A percentile compares a stretch with the other conserved stretches of the same genome.
Evolutionary conservation across 2,888 invertebrate genomes (phyloP).

Genomic region (Homarus gammarus): DNA sequence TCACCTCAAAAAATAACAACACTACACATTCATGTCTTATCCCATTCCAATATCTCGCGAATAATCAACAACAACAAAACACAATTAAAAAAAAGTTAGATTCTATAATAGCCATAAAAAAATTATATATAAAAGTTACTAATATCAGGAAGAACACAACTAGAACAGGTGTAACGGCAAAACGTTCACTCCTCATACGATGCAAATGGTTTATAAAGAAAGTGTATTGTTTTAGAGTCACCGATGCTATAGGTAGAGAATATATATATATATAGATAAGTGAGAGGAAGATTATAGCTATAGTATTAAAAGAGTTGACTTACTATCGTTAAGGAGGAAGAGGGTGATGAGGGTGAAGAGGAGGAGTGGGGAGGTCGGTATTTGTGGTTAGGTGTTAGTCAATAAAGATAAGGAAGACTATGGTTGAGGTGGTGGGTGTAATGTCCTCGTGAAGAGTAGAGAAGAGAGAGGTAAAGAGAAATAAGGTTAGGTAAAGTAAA

Average conservation of each 20-base stretch:
- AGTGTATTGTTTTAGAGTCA: slow-evolving; percentile 37
- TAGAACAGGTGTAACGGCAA: not conserved
- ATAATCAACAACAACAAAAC: not conserved
- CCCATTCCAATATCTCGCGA: not conserved
- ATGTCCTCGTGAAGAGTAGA: not conserved
- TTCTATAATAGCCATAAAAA: not conserved
- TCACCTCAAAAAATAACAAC: too few species aligned
- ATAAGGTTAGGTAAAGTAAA: slow-evolving; percentile 14
- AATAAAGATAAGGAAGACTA: slow-evolving; percentile 31
- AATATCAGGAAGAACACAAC: slow-evolving; percentile 11
- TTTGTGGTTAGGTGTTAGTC: slow-evolving; percentile 22
- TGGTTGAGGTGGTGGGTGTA: slow-evolving; percentile 9
- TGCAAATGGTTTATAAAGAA: slow-evolving; percentile 38
- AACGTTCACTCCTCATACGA: not conserved
- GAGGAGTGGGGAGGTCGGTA: slow-evolving; percentile 2
- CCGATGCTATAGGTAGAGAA: slow-evolving; percentile 2
- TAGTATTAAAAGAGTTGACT: not conserved
- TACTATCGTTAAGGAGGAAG: not conserved
- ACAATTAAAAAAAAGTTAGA: too few species aligned
- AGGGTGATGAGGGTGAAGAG: not conserved
- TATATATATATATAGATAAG: not conserved
- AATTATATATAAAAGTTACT: not conserved
- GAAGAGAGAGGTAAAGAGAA: not conserved
- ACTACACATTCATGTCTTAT: too few species aligned
- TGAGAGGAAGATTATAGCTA: not conserved